Base-by-base conservation (phyloP, 2,113 vertebrate genomes). In the Centrocercus urophasianus region DNA sequence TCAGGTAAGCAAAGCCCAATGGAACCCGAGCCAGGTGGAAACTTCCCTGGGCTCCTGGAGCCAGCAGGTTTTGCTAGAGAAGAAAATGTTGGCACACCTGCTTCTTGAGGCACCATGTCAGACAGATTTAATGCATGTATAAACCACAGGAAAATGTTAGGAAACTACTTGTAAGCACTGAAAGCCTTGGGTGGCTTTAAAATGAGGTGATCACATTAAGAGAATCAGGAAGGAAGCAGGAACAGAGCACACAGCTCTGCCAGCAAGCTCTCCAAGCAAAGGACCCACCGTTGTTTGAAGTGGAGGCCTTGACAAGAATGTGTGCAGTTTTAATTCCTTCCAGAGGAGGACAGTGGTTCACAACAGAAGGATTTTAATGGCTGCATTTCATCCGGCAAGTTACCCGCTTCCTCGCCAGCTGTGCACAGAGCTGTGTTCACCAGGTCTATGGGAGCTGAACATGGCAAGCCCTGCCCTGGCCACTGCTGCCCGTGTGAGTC, bases 271-370 rank as follows among this genome's bases (percentile, higher is more conserved):
- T 47, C 74, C 80, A 27, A 17, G 75, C 0, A 1, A 25, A 48
- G 81, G 63, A 9, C 5, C 40, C 0, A 0, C 19, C 28, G 36
- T 2, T 19, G 9, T 30, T 56, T 60, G 83, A 73, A 48, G 73
- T 7, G 2, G 2, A 22, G 66, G 6, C 27, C 63, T 64, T 0
- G 28, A 73, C 63, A 42, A 60, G 47, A 47, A 67, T 5, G 2
- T 3, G 22, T 95, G 95, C 88, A 95, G 87, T 96, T 95, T 95
- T 63, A 74, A 57, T 93, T 93, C 85, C 89, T 77, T 93, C 93
- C 96, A 97, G 95, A 1, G 93, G 93, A 95, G 93, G 93, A 63
- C 94, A 95, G 96, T 93, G 95, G 93, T 89, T 92, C 87, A 89
- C 89, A 95, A 47, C 78, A 93, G 70, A 92, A 91, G 71, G 87